These are phyloP conservation scores for Rhodinocichla rosea DNA, from an alignment of 2,113 vertebrate species.

Conservation along the genomic window DNA sequence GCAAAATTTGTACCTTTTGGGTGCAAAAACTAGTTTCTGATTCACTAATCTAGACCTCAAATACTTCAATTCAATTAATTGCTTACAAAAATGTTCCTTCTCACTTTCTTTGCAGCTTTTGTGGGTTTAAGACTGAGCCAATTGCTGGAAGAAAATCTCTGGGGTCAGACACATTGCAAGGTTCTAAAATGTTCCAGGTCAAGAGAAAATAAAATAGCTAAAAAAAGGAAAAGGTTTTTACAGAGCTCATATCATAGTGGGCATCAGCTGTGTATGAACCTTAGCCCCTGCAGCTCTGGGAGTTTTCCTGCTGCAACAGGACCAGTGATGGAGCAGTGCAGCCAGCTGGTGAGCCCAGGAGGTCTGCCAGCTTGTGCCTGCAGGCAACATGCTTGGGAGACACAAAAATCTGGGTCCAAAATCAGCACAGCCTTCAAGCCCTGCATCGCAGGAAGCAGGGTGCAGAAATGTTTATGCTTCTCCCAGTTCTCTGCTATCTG, in stretches of 20 bases:
- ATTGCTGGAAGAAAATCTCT: not conserved
- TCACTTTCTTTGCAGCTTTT: not conserved
- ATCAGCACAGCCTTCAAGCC: not conserved
- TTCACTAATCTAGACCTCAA: not conserved
- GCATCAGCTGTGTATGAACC: not conserved
- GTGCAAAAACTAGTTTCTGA: not conserved
- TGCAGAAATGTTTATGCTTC: not conserved
- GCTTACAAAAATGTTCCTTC: not conserved
- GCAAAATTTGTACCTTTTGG: not conserved
- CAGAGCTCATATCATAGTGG: not conserved
- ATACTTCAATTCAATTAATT: not conserved
- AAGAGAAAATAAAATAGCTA: not conserved
- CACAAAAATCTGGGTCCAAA: not conserved
- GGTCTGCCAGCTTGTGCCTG: no score
- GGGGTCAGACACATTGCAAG: not conserved
- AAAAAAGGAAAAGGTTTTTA: not conserved
- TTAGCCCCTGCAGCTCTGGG: rapidly evolving
- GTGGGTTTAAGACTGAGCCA: not conserved
- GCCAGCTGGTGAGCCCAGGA: no score
- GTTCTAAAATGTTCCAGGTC: not conserved
- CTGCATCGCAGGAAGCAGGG: rapidly evolving
- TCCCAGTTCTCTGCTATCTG: not conserved
- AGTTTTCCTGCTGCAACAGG: rapidly evolving
- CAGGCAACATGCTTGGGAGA: rapidly evolving
- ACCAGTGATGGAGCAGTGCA: not conserved